Base-by-base conservation (phyloP, 2,113 vertebrate genomes). In the Carlito syrichta region DNA sequence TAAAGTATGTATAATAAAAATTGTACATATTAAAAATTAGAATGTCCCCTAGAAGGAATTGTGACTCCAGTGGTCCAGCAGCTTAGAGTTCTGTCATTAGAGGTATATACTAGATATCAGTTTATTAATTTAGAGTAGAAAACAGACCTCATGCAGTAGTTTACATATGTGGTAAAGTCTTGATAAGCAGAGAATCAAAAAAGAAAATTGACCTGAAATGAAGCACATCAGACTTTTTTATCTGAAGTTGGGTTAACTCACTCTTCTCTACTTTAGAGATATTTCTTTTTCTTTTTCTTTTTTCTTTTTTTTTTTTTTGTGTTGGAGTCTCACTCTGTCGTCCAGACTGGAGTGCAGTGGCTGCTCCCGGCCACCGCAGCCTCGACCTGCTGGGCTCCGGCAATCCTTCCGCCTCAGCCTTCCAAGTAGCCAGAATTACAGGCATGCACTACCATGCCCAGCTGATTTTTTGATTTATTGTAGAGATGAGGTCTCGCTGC, bases 1-100 rank as follows among this genome's bases (percentile, higher is more conserved):
- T 93, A 79, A 97, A 62, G 22, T 86, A 71, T 68, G 78, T 74
- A 17, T 71, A 68, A 95, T 19, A 92, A 62, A 82, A 84, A 56
- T 32, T 77, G 1, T 58, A 86, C 22, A 38, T 83, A 25, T 43
- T 63, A 45, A 68, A 92, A 95, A 19, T 84, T 56, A 73, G 23
- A 27, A 38, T n/a, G 10, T 84, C 76, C n/a, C 7, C 52, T 52
- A 50, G 86, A 95, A 86, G n/a, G 13, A 83, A 77, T 23, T 50
- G 2, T 90, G 60, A 78, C 69, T 40, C 69, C 19, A 10, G 22
- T 92, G 12, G 78, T 88, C 63, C 32, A 91, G 8, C 5, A 1
- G 22, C 22, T 48, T 43, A 43, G 56, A 38, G 5, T 43, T 89
- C 23, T 58, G 14, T 82, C 19, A 30, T 50, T 38, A 62, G 54